These are phyloP conservation scores for Sesia apiformis DNA, from an alignment of 2,888 invertebrate species.

Conservation along the genomic window DNA sequence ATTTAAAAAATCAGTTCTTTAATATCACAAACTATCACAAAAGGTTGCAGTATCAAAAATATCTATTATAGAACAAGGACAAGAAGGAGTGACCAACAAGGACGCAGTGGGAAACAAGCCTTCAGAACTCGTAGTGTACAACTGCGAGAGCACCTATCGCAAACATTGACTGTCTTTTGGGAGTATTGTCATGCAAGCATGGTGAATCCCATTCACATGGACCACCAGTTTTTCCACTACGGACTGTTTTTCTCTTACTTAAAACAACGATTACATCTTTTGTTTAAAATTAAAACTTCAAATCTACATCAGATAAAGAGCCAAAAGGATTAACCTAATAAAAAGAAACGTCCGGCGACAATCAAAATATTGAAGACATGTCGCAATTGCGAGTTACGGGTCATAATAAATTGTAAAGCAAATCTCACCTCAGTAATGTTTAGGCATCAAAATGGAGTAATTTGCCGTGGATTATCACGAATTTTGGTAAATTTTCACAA, in stretches of 20 bases:
- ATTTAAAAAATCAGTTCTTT: no score
- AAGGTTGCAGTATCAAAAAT: no score
- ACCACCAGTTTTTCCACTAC: no score
- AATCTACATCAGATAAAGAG: slow-evolving; percentile 4
- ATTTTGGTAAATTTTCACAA: slow-evolving; percentile 59
- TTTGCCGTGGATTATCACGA: slow-evolving; percentile 46
- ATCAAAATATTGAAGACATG: slow-evolving; percentile 28
- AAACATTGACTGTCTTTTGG: neutral
- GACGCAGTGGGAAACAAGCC: no score
- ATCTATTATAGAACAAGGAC: no score
- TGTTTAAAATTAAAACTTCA: neutral
- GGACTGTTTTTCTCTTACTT: neutral
- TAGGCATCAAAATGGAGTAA: slow-evolving; percentile 64
- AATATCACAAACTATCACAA: no score
- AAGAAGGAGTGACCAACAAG: no score
- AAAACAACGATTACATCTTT: neutral
- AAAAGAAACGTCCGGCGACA: slow-evolving; percentile 52
- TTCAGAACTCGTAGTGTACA: neutral
- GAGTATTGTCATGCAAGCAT: slow-evolving; percentile 56
- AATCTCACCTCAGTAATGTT: slow-evolving; percentile 62
- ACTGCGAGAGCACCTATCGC: slow-evolving; percentile 6
- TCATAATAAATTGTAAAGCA: no score
- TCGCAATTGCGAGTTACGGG: no score
- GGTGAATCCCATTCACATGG: slow-evolving; percentile 31
- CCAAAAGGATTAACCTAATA: slow-evolving; percentile 51